These are phyloP conservation scores for Heliconius ethilla DNA, from an alignment of 2,888 invertebrate species.

Conservation along the genomic window DNA sequence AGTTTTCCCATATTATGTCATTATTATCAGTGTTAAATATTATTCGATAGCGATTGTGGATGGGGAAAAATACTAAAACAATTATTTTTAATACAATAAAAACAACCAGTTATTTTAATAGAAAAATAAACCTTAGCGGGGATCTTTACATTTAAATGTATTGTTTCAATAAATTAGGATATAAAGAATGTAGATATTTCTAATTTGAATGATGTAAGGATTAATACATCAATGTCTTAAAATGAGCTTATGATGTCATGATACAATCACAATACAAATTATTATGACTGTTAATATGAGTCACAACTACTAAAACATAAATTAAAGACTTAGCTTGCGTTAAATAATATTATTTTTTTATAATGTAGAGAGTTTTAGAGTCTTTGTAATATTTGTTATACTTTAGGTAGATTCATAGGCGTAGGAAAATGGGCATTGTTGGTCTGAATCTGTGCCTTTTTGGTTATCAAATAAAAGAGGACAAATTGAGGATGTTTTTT, in stretches of 20 bases:
- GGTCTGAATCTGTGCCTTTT: too few relatives aligned
- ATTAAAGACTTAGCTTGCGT: neutral
- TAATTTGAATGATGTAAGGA: neutral
- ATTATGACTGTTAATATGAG: neutral
- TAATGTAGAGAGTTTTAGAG: neutral
- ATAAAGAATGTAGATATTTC: neutral
- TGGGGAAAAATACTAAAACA: too few relatives aligned
- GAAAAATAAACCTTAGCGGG: too few relatives aligned
- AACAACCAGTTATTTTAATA: too few relatives aligned
- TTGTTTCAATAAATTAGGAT: too few relatives aligned
- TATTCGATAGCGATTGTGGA: neutral
- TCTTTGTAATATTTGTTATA: neutral
- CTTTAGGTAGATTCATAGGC: too few relatives aligned
- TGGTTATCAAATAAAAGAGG: too few relatives aligned
- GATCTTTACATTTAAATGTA: too few relatives aligned
- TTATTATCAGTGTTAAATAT: neutral
- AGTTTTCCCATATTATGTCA: neutral
- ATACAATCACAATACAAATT: neutral
- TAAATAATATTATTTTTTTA: neutral
- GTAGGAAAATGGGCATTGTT: too few relatives aligned
- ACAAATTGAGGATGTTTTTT: too few relatives aligned
- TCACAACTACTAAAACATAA: neutral
- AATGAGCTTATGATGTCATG: conserved; percentile 30
- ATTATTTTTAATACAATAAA: too few relatives aligned
- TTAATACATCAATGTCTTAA: neutral